Base-by-base conservation (phyloP, 1,140 invertebrate species). In the Micrasema longulum region DNA sequence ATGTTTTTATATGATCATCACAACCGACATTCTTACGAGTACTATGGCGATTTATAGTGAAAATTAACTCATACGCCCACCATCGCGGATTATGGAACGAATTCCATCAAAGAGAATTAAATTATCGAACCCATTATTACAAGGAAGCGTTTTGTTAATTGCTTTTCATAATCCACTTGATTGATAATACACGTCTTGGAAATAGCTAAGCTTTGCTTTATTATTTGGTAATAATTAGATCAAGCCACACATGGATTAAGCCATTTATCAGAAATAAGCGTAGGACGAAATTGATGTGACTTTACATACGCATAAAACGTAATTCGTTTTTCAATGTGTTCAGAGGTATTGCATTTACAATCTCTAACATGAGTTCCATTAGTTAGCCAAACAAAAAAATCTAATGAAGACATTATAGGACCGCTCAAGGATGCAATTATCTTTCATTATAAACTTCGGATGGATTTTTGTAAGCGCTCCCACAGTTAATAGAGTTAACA, bases 211-310 rank as follows among this genome's bases (percentile, higher is more conserved):
- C 48, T 18, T 5, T 41, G 36, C 10, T 38, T 12, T 60, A 60
- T 35, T 41, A 60, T 60, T 60, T 43, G 35, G 55, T 41, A 31
- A 60, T 60, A 43, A 60, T 60, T 60, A 60, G 55, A 60, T 60
- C 55, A 60, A 60, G 6, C 55, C 55, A 41, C 55, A 38, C 36
- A 60, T 41, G 35, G 35, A 60, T 41, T 38, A 22, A 60, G 55
- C 38, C 55, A 41, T 60, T 60, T 60, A 60, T 60, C 55, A 60
- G 36, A 38, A 23, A 22, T 20, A 9, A 20, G 35, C 55, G 55
- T 60, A 60, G 55, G 55, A 60, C 18, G 55, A 22, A 60, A 60
- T 38, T 60, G 12, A 60, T 60, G 55, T 60, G 36, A 41, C 38
- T 60, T 41, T 12, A 52, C 20, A 22, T 22, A 52, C 20, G 48